Base-by-base conservation (phyloP, 1,140 invertebrate genomes). In the Venturia canescens region DNA sequence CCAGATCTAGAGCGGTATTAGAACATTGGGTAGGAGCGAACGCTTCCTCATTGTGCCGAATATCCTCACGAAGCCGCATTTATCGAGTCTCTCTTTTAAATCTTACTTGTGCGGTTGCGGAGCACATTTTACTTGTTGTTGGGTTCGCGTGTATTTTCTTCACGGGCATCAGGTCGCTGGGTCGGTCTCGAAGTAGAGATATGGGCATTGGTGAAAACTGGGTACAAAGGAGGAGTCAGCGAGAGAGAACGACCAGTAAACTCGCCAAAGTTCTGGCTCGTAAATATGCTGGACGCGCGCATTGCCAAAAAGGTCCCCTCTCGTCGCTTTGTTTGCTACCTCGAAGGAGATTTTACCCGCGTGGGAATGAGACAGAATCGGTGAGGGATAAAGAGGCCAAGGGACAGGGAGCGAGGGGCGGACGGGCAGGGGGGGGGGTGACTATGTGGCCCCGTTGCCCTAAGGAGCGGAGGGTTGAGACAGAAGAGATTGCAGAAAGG, bases 201-300 rank as follows among this genome's bases (percentile, higher is more conserved):
- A 4, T 74, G 57, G 57, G 31, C 29, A 23, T n/a, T 23, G 71
- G 44, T 48, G 38, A 76, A 29, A 34, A 60, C 44, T 29, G 18
- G 71, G 23, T 27, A 63, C 60, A 63, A 63, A 63, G 60, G 23
- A n/a, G n/a, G 60, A 13, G 60, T 13, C 60, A 23, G 60, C 21
- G 21, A 63, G 38, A 63, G 38, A 23, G 23, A 26, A 63, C 16
- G 66, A 69, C 50, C 67, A 44, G 72, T 53, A 71, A 78, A 80
- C 78, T 63, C 60, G 77, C 67, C 11, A 82, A 83, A 83, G 75
- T 83, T 83, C 80, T 79, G 23, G 82, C 70, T 83, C 82, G 80
- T 83, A 83, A 83, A 83, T 76, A 81, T 83, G 77, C 82, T 78
- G 76, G 57, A 75, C 82, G 76, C 82, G 76, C 82, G 79, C 67